Percentiles rank a stretch among this genome's conserved stretches.
phyloP scores from a whole-genome alignment of 2,113 vertebrate genomes.

The Ammodytes dubius region DNA sequence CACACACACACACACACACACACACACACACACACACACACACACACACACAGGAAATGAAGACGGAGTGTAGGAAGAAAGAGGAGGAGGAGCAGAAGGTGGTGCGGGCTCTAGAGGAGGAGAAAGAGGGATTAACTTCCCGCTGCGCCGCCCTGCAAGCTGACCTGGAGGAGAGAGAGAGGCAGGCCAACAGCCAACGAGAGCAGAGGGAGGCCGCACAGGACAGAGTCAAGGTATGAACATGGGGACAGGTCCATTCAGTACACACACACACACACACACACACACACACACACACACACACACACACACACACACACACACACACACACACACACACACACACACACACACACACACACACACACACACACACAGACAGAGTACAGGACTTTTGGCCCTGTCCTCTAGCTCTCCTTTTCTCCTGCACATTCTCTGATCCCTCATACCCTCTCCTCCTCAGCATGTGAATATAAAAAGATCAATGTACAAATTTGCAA shows the following conservation, averaged over 20 bases:
- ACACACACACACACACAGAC: slow-evolving; percentile 29
- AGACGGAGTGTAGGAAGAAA: slow-evolving; percentile 86
- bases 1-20: slow-evolving; percentile 39
- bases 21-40: slow-evolving; percentile 39
- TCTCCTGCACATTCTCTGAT: slow-evolving; percentile 59
- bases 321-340: slow-evolving; percentile 12
- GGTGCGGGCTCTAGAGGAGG: slow-evolving; percentile 88
- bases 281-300: background rate
- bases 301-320: slow-evolving; percentile 19
- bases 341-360: slow-evolving; percentile 18
- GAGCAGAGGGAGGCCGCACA: slow-evolving; percentile 86
- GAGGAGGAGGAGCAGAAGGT: slow-evolving; percentile 89
- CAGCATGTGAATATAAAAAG: slow-evolving; percentile 61
- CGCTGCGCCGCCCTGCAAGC: slow-evolving; percentile 89
- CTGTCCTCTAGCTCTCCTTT: slow-evolving; percentile 32
- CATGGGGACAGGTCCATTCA: slow-evolving; percentile 54
- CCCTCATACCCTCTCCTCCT: slow-evolving; percentile 39
- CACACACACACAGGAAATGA: slow-evolving; percentile 85
- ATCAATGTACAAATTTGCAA: slow-evolving; percentile 37
- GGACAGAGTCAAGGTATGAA: slow-evolving; percentile 90
- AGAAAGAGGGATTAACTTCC: slow-evolving; percentile 90
- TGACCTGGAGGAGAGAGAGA: slow-evolving; percentile 94
- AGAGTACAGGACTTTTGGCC: background rate
- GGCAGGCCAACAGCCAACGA: slow-evolving; percentile 86
- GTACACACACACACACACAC: slow-evolving; percentile 16